Conservation (phyloP, 2,113 vertebrate species). For the Cairina moschata region DNA sequence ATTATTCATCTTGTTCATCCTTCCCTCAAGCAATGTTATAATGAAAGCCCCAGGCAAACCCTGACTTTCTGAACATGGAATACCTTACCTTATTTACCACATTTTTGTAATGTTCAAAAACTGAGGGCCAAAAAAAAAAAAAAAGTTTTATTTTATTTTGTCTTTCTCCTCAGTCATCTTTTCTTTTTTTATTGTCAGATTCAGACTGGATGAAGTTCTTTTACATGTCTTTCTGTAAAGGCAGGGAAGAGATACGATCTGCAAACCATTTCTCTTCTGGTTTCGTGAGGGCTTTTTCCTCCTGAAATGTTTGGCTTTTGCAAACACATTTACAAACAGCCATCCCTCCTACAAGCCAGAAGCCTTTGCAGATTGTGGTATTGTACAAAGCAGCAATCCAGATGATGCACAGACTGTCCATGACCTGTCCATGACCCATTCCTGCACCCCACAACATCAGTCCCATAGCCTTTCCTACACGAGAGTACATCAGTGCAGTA, state of each 20-base stretch:
- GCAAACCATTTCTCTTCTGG: not conserved
- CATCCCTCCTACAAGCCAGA: not conserved
- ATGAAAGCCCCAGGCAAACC: conserved; percentile 17
- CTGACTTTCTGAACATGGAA: not conserved
- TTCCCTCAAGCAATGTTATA: conserved; percentile 45
- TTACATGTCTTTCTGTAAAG: not conserved
- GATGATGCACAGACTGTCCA: not conserved
- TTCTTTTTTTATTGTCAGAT: not conserved
- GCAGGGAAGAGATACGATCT: not conserved
- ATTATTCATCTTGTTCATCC: conserved; percentile 16
- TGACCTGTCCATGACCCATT: not conserved
- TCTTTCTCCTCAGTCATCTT: not conserved
- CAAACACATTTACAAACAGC: not conserved
- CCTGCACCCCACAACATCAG: not conserved
- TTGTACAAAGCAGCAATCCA: not conserved
- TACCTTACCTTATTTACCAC: not conserved
- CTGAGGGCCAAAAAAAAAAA: not conserved
- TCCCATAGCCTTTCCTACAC: not conserved
- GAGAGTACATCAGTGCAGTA: not conserved
- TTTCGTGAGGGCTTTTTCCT: not conserved
- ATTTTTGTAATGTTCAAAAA: conserved; percentile 12
- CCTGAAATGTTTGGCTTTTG: not conserved
- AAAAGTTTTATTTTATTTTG: not conserved
- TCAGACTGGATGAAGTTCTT: not conserved
- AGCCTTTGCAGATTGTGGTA: not conserved